Percentiles rank a stretch among this genome's conserved stretches.
Evolutionary conservation across 1,140 invertebrate genomes (phyloP).

Genomic region (Lamellibrachia luymesi): DNA sequence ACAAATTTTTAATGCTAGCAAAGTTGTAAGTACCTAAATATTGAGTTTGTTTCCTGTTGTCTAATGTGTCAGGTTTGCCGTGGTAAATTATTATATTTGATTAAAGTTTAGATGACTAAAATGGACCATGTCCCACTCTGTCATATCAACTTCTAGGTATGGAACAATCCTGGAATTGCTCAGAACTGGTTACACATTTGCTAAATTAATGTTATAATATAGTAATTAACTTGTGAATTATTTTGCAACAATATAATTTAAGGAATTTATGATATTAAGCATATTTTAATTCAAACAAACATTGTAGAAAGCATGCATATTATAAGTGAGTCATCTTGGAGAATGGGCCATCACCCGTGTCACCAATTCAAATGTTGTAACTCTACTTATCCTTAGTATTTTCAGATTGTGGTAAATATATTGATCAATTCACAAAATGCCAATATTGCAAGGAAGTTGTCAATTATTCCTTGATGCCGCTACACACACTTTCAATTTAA

Average conservation of each 20-base stretch:
- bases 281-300: too few species aligned
- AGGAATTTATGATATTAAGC: too few species aligned
- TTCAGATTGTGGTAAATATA: neutral
- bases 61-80: neutral
- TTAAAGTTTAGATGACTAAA: neutral
- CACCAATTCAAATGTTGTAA: neutral
- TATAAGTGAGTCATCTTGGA: neutral
- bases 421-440: neutral
- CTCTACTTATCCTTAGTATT: neutral
- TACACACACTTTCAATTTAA: conserved; percentile 1
- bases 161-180: neutral
- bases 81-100: neutral
- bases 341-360: neutral
- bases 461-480: neutral
- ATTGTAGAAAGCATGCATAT: too few species aligned
- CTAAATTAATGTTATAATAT: too few species aligned
- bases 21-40: neutral
- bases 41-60: neutral
- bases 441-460: neutral
- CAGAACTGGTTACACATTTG: neutral
- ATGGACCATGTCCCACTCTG: neutral
- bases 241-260: too few species aligned
- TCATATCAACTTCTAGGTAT: too few species aligned
- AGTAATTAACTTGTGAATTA: too few species aligned
- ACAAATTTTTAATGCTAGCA: neutral